These are phyloP conservation scores for Thaumatotibia leucotreta DNA, from an alignment of 1,140 invertebrate genomes.

Conservation along the genomic window DNA sequence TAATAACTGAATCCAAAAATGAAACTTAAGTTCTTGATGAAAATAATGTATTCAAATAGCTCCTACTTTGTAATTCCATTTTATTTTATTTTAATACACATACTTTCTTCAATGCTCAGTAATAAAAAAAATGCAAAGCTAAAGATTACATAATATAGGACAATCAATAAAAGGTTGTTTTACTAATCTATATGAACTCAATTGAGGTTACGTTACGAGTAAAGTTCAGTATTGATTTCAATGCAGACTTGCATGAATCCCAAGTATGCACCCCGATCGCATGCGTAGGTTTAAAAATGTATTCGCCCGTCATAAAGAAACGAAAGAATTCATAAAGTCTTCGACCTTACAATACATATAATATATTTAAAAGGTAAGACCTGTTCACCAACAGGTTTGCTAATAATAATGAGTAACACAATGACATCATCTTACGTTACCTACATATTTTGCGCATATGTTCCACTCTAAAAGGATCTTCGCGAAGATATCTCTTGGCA, in stretches of 20 bases:
- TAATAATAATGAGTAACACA: not conserved
- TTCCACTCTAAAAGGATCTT: slow-evolving; percentile 4
- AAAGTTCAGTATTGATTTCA: not conserved
- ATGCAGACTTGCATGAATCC: not conserved
- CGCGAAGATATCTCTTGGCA: not conserved
- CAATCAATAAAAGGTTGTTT: not conserved
- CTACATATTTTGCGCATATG: slow-evolving; percentile 4
- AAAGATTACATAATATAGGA: not conserved
- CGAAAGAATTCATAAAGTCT: not conserved
- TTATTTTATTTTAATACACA: too few species aligned
- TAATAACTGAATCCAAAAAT: too few species aligned
- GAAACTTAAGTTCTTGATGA: too few species aligned
- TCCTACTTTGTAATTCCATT: too few species aligned
- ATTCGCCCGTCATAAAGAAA: not conserved
- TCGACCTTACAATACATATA: not conserved
- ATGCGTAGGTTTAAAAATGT: not conserved
- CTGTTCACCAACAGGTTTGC: not conserved
- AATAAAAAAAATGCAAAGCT: too few species aligned
- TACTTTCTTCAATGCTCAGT: too few species aligned
- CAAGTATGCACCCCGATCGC: not conserved
- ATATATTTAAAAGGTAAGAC: not conserved
- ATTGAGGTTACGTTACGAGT: not conserved
- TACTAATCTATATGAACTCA: not conserved
- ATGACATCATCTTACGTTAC: slow-evolving; percentile 9
- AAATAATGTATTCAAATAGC: too few species aligned